Conservation (phyloP, 2,113 vertebrate genomes). For the Chaetodon trifascialis region DNA sequence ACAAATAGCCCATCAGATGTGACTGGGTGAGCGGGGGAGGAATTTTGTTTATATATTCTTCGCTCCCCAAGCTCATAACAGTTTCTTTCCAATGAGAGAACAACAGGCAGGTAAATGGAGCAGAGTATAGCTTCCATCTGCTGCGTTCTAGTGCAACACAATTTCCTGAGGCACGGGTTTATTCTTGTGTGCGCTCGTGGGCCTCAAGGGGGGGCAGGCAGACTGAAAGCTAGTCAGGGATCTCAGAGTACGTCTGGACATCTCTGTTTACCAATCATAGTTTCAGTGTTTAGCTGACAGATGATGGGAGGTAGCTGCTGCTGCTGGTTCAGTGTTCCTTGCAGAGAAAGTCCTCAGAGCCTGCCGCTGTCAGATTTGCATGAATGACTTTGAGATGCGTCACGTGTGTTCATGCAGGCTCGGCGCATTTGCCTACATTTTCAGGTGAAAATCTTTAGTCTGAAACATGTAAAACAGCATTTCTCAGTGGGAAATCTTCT, state of each 20-base stretch:
- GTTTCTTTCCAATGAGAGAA: constrained; percentile 66
- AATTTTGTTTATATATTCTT: constrained; percentile 66
- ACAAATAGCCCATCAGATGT: constrained; percentile 74
- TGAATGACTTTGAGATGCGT: constrained; percentile 61
- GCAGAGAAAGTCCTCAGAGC: constrained; percentile 61
- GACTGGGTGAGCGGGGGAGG: constrained; percentile 67
- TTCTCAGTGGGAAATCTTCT: not conserved
- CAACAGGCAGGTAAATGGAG: constrained; percentile 76
- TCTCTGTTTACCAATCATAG: constrained; percentile 72
- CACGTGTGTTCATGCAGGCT: constrained; percentile 25
- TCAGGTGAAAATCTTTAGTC: constrained; percentile 7
- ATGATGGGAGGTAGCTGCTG: constrained; percentile 42
- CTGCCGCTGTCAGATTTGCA: constrained; percentile 72
- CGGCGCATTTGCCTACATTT: constrained; percentile 24
- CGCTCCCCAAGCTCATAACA: constrained; percentile 65
- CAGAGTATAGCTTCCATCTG: constrained; percentile 76
- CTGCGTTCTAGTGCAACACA: constrained; percentile 30
- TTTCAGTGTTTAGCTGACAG: constrained; percentile 70
- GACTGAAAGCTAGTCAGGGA: constrained; percentile 57
- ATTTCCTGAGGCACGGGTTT: constrained; percentile 60
- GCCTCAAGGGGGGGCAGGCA: constrained; percentile 49
- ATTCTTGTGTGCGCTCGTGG: constrained; percentile 53
- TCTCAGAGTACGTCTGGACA: constrained; percentile 57
- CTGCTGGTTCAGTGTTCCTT: constrained; percentile 54
- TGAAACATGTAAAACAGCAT: not conserved